Conservation (phyloP, 1,140 invertebrate genomes). For the Adelges cooleyi region DNA sequence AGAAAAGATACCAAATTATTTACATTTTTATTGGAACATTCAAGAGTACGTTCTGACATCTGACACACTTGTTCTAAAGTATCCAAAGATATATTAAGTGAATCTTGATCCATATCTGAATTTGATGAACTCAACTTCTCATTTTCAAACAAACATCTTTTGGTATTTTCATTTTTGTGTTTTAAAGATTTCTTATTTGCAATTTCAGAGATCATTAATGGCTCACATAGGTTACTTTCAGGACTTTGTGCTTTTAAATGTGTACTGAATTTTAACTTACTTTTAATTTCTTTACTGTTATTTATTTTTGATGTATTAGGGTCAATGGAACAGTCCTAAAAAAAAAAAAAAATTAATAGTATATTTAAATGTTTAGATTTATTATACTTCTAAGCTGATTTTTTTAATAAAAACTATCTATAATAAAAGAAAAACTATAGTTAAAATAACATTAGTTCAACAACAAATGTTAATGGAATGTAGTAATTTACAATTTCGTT, state of each 20-base stretch:
- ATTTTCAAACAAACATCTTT: conserved; percentile 19
- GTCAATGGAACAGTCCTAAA: neutral
- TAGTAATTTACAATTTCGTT: too few species aligned
- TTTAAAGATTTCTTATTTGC: neutral
- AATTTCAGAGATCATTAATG: neutral
- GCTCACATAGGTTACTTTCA: neutral
- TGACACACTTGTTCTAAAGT: conserved; percentile 23
- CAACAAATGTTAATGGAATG: too few species aligned
- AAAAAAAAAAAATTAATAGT: neutral
- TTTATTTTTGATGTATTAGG: neutral
- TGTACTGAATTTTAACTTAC: neutral
- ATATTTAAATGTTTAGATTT: too few species aligned
- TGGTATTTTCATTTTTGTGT: neutral
- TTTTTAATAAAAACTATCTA: too few species aligned
- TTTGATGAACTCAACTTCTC: neutral
- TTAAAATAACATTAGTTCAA: too few species aligned
- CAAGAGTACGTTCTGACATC: conserved; percentile 8
- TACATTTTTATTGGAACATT: neutral
- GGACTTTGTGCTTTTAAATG: neutral
- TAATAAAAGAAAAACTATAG: too few species aligned
- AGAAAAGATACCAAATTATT: conserved; percentile 6
- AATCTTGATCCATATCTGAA: conserved; percentile 15
- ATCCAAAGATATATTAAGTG: conserved; percentile 15
- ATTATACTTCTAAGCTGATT: too few species aligned
- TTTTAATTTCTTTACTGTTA: neutral